Evolutionary conservation across 2,113 vertebrate species (phyloP).

Genomic region (Noctilio leporinus): DNA sequence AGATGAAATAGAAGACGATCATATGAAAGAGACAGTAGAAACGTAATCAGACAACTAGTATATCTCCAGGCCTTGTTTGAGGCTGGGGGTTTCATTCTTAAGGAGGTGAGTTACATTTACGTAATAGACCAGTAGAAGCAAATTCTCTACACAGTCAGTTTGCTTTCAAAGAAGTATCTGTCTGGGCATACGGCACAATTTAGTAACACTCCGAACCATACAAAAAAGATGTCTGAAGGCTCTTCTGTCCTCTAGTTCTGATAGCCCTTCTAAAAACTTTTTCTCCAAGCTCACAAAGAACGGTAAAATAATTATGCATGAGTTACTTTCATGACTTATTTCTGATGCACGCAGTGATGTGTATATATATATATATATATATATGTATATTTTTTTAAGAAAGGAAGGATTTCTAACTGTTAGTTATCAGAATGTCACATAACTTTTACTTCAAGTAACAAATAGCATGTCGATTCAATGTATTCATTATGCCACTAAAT

Average conservation of each 20-base stretch:
- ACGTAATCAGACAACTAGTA: neutral
- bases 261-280: neutral
- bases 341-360: slow-evolving; percentile 32
- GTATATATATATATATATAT: neutral
- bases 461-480: slow-evolving; percentile 49
- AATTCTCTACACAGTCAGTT: neutral
- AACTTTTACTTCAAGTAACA: slow-evolving; percentile 72
- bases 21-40: neutral
- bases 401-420: slow-evolving; percentile 57
- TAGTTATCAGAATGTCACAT: slow-evolving; percentile 63
- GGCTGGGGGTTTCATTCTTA: neutral
- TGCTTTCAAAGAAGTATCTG: neutral
- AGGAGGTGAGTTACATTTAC: neutral
- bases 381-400: neutral
- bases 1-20: neutral
- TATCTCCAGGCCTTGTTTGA: neutral
- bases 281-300: slow-evolving; percentile 46
- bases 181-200: neutral
- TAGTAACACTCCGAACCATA: neutral
- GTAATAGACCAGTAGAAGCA: neutral
- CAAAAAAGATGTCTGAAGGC: neutral
- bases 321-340: slow-evolving; percentile 53
- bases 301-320: slow-evolving; percentile 43
- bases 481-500: slow-evolving; percentile 64
- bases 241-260: neutral